Percentiles rank a stretch among this genome's conserved stretches.
Evolutionary conservation across 2,797 vertebrate genomes (phyloP).

Genomic region (Tapirus indicus): DNA sequence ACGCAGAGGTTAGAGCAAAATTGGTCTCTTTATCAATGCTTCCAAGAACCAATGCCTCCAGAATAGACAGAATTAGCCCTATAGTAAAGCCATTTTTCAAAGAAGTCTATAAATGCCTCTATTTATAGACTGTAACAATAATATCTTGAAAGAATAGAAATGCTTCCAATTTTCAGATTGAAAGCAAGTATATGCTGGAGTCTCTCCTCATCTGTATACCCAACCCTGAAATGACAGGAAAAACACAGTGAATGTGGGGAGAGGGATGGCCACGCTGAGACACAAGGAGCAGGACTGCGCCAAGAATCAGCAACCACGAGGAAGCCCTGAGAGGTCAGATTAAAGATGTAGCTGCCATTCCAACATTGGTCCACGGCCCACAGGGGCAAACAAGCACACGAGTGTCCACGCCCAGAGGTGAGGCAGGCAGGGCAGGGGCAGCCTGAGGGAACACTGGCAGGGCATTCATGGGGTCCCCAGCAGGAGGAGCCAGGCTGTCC

Average conservation of each 20-base stretch:
- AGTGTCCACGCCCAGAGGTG: background rate
- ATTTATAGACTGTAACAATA: too few species aligned
- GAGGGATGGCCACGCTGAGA: fast-evolving
- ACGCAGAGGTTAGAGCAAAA: background rate
- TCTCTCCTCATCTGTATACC: background rate
- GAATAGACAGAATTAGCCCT: background rate
- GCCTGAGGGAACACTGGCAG: background rate
- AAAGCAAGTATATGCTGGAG: too few species aligned
- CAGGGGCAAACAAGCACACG: fast-evolving
- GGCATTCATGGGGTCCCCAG: background rate
- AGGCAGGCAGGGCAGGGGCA: background rate
- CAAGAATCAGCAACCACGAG: too few species aligned
- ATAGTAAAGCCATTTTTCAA: background rate
- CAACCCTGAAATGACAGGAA: background rate
- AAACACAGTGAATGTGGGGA: fast-evolving
- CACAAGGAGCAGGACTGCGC: too few species aligned
- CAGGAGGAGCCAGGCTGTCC: too few species aligned
- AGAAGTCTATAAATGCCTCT: background rate
- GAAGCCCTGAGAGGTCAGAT: background rate
- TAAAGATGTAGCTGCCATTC: fast-evolving
- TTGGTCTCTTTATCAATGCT: background rate
- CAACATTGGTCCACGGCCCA: too few species aligned
- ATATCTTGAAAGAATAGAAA: background rate
- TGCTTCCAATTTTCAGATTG: background rate
- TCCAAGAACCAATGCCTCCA: background rate